Conservation (phyloP, 2,888 invertebrate genomes). For the Euphydryas editha region DNA sequence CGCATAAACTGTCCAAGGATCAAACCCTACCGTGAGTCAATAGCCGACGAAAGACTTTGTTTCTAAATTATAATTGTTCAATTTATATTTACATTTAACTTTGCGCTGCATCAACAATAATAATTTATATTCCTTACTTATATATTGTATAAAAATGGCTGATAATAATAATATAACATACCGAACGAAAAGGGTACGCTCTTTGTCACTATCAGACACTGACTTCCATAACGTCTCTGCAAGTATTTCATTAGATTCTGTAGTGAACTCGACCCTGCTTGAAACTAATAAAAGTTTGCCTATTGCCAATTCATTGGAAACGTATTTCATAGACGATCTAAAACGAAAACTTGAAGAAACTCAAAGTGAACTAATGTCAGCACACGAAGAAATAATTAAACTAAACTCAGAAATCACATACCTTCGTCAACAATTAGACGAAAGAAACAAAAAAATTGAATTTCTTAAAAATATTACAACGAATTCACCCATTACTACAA, state of each 20-base stretch:
- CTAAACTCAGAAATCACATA: neutral
- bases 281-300: neutral
- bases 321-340: neutral
- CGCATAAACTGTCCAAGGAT: no score
- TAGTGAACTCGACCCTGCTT: neutral
- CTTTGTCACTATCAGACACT: neutral
- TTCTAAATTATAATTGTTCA: no score
- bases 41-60: no score
- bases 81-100: no score
- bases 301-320: neutral
- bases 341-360: neutral
- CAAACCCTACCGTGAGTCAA: no score
- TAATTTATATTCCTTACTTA: no score
- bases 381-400: slow-evolving; percentile 3
- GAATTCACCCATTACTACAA: neutral
- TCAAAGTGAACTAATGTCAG: neutral
- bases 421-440: neutral
- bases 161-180: no score
- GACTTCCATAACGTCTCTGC: no score
- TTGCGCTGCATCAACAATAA: no score
- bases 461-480: neutral
- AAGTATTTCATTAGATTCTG: neutral
- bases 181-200: no score
- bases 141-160: no score
- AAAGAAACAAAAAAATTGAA: neutral